Conservation (phyloP, 2,797 vertebrate species). For the Sebastolobus alascanus region DNA sequence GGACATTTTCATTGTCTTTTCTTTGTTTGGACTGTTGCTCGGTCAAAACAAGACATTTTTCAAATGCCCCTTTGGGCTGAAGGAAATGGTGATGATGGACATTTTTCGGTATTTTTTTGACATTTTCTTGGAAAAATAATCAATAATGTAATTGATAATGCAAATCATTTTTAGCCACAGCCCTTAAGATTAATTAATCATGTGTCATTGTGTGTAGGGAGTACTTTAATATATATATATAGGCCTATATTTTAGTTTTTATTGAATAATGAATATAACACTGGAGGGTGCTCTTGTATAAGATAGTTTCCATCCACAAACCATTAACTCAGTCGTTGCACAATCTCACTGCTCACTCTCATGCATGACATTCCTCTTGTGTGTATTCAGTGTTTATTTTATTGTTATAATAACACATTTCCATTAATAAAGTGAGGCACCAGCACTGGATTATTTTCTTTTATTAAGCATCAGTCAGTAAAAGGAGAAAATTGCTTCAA, state of each 20-base stretch:
- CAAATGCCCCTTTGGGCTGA: background rate
- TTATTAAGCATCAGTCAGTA: slow-evolving; percentile 81
- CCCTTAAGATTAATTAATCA: background rate
- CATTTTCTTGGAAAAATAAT: background rate
- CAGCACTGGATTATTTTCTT: slow-evolving; percentile 56
- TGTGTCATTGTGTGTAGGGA: background rate
- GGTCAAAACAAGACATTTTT: background rate
- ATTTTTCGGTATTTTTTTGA: background rate
- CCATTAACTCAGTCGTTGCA: background rate
- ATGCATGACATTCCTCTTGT: background rate
- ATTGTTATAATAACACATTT: background rate
- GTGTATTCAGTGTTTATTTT: background rate
- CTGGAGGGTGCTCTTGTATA: slow-evolving; percentile 61
- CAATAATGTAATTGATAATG: background rate
- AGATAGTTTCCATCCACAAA: background rate
- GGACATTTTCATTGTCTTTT: background rate
- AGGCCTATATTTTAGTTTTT: background rate
- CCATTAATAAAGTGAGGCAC: slow-evolving; percentile 29
- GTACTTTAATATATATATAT: background rate
- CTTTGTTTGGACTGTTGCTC: background rate
- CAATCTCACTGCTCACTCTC: background rate
- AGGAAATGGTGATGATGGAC: background rate
- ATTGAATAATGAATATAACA: background rate
- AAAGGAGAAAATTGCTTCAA: slow-evolving; percentile 69
- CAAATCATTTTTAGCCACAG: background rate